Base-by-base conservation (phyloP, 2,888 invertebrate genomes). In the Chorisops tibialis region DNA sequence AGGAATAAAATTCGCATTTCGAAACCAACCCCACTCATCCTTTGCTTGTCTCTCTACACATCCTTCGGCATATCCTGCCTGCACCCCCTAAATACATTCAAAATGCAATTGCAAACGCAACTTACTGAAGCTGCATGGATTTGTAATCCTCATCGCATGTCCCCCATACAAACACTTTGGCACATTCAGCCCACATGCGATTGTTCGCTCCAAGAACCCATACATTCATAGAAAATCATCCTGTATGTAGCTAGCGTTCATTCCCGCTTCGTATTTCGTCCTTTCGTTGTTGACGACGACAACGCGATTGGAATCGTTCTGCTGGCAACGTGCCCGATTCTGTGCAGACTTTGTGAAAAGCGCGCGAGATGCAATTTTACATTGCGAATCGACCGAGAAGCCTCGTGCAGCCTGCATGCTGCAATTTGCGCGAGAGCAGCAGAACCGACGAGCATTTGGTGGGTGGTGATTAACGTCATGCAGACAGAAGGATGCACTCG, bases 331-430 rank as follows among this genome's bases (percentile, higher is more conserved):
- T 45, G 30, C 45, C 18, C 35, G 14, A 50, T 35, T n/a, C 43
- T 56, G 30, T 38, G 30, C 12, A 56, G 56, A 9, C 2, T 38
- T 6, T 9, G 18, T 2, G 39, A 52, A 56, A 43, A 43, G 45
- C 43, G 45, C 56, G 56, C 45, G 43, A 43, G 56, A 56, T 43
- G 56, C 45, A 56, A 30, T 35, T 56, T 56, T 56, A 56, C 56
- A 56, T 43, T 45, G 43, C 30, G 5, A 21, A 54, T 18, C 30
- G 43, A 30, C 14, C 43, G 56, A 35, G n/a, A 14, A 43, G 24
- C n/a, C n/a, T 12, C n/a, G 12, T 18, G 16, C 21, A 19, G 37
- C 39, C 39, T 52, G 39, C 14, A 9, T n/a, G 54, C 7, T 30
- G 14, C 21, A 12, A 30, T 21, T 38, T 38, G 39, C 1, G 43